A percentile compares a stretch with the other conserved stretches of the same genome.
phyloP scores from a whole-genome alignment of 2,888 invertebrate genomes.

The Polyploca ridens region DNA sequence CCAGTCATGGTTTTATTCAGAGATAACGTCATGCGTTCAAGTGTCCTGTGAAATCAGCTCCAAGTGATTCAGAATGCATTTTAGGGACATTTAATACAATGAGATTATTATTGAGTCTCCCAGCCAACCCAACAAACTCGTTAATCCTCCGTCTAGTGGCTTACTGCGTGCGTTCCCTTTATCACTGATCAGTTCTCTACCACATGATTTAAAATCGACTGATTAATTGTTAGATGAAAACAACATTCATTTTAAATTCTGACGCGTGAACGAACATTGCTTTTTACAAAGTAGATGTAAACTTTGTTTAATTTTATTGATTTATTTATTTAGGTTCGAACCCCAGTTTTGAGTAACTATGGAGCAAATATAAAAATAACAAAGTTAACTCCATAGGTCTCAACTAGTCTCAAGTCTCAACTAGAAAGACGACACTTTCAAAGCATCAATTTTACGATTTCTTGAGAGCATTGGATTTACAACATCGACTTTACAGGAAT shows the following conservation, averaged over 20 bases:
- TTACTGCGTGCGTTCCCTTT: too few species aligned
- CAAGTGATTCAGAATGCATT: conserved; percentile 21
- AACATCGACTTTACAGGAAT: conserved; percentile 37
- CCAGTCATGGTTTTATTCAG: conserved; percentile 32
- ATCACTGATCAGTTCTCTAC: too few species aligned
- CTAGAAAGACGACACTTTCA: neutral
- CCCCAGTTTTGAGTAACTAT: neutral
- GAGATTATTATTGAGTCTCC: neutral
- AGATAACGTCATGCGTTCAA: conserved; percentile 35
- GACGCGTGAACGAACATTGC: too few species aligned
- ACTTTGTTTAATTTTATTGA: too few species aligned
- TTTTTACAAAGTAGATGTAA: too few species aligned
- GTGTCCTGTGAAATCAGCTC: conserved; percentile 36
- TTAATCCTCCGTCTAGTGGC: conserved; percentile 21
- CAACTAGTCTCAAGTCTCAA: neutral
- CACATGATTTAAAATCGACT: neutral
- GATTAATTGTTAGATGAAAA: neutral
- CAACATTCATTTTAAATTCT: too few species aligned
- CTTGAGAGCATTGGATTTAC: conserved; percentile 29
- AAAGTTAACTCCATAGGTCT: neutral
- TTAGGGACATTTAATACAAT: conserved; percentile 2
- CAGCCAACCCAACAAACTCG: conserved; percentile 20
- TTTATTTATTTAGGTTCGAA: neutral
- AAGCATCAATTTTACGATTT: neutral
- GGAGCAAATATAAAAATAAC: neutral